Conservation (phyloP, 2,888 invertebrate species). For the Nipponacmea schrenckii region DNA sequence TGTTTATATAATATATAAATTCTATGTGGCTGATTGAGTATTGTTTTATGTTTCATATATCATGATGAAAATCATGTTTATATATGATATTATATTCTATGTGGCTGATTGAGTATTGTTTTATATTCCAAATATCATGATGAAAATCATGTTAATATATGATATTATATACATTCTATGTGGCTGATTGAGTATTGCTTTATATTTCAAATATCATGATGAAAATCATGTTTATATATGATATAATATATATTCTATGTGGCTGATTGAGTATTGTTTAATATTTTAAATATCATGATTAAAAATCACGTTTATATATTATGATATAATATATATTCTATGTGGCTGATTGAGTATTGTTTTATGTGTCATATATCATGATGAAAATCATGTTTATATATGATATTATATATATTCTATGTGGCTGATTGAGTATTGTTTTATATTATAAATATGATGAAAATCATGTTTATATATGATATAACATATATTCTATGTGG, state of each 20-base stretch:
- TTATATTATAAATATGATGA: slow-evolving; percentile 92
- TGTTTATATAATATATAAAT: slow-evolving; percentile 92
- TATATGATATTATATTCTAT: slow-evolving; percentile 94
- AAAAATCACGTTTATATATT: slow-evolving; percentile 95
- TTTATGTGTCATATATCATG: slow-evolving; percentile 81
- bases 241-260: slow-evolving; percentile 36
- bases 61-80: slow-evolving; percentile 99
- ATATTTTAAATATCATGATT: slow-evolving; percentile 72
- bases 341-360: slow-evolving; percentile 74
- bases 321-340: slow-evolving; percentile 40
- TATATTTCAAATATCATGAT: slow-evolving; percentile 70
- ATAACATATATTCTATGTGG: slow-evolving; percentile 83
- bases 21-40: slow-evolving; percentile 77
- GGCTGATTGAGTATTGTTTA: slow-evolving; percentile 74
- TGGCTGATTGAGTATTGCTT: slow-evolving; percentile 74
- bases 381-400: not conserved
- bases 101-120: slow-evolving; percentile 96
- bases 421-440: slow-evolving; percentile 79
- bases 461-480: slow-evolving; percentile 96
- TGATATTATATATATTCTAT: slow-evolving; percentile 95
- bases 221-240: slow-evolving; percentile 97
- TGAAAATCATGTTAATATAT: slow-evolving; percentile 96
- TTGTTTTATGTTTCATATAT: slow-evolving; percentile 84
- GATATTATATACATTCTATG: slow-evolving; percentile 37
- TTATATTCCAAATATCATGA: slow-evolving; percentile 86